Base-by-base conservation (phyloP, 2,888 invertebrate species). In the Criorhina ranunculi region DNA sequence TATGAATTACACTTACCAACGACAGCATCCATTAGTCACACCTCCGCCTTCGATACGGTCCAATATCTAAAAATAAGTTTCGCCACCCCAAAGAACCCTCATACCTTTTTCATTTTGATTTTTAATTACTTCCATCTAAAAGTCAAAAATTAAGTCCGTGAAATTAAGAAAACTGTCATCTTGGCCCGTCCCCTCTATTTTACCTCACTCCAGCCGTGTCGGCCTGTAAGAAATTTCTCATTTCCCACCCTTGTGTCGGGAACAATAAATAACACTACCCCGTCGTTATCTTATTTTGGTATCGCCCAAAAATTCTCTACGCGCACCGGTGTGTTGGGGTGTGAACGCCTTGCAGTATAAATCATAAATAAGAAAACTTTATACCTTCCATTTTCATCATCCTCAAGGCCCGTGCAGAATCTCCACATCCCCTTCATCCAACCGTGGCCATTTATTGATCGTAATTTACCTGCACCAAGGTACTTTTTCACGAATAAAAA, bases 161-260 rank as follows among this genome's bases (percentile, higher is more conserved):
- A 42, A 77, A 76, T 66, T 49, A 51, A 15, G 24, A 60, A 53
- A 67, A 51, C 51, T 69, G 67, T 77, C 59, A 62, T 62, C 42
- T 46, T 53, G 37, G 44, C 37, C 9, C 57, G 24, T 7, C 31
- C 11, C 12, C 19, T 49, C 5, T 24, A n/a, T 24, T 37, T 59
- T 35, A 55, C 9, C 15, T 19, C 8, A 8, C 19, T n/a, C 6
- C 46, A 37, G 49, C 29, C 42, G 0, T n/a, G n/a, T n/a, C n/a
- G n/a, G n/a, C 29, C 29, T 24, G 24, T 24, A 15, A 31, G 17
- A n/a, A 7, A 49, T 46, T 44, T 66, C 49, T 51, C 42, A 17
- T 67, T 57, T 24, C 17, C 42, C 40, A 12, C 2, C 19, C 42
- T 59, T 49, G 37, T 40, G 37, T 46, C 42, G 57, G 11, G 42